Base-by-base conservation (phyloP, 1,140 invertebrate genomes). In the Orchesella cincta region DNA sequence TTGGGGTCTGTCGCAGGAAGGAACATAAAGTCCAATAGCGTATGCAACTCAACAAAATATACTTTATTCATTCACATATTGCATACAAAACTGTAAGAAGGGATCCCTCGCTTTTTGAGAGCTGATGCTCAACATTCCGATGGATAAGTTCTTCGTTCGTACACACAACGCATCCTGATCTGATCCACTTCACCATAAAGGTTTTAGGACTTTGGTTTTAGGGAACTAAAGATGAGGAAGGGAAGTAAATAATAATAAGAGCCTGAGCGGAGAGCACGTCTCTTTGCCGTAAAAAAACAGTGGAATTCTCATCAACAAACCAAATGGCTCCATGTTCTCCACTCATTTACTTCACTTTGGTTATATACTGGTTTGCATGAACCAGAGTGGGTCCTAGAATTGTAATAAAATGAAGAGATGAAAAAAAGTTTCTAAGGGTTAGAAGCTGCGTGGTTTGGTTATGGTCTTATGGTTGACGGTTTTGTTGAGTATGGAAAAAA, bases 401-500 rank as follows among this genome's bases (percentile, higher is more conserved):
- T 67, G 62, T 67, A 67, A 67, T 67, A 67, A 67, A 67, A 33
- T 29, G 62, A 29, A 29, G 28, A 67, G 23, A 67, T 31, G 31
- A 67, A 33, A 67, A 57, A 28, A 62, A 14, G 29, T 67, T 26
- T 67, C 3, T 67, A 67, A 67, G 62, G 62, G 62, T 8, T 3
- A 67, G 26, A 67, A 67, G 26, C 33, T 67, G 62, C 62, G 28
- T 67, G 62, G 62, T 67, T n/a, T n/a, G n/a, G n/a, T n/a, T n/a
- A n/a, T n/a, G n/a, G n/a, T n/a, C n/a, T n/a, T 31, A 29, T 67
- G 62, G 62, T 67, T 67, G 23, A 67, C 33, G 31, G 62, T 67
- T 67, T 67, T 67, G 26, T 67, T 67, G 62, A 33, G 28, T 67
- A 67, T 31, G 62, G 54, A 67, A 67, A 67, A 29, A 31, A 67